Base-by-base conservation (phyloP, 2,113 vertebrate species). In the Prochilodus magdalenae region DNA sequence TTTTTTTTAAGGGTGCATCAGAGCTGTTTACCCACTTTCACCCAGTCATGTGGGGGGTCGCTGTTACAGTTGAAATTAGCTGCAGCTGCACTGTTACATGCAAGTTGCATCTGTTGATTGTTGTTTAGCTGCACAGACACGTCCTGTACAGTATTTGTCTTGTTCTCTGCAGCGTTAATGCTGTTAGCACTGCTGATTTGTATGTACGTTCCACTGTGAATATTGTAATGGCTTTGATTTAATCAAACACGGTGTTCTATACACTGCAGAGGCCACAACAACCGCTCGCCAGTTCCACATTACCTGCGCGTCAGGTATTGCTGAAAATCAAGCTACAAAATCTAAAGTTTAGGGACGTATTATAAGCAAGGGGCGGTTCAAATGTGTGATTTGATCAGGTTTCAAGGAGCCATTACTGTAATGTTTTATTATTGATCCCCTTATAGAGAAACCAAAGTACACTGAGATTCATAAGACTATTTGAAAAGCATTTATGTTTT, bases 361-460 rank as follows among this genome's bases (percentile, higher is more conserved):
- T 20, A 8, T 16, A 15, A 30, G 15, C 14, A 16, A 8, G 16
- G 8, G 26, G 27, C 15, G 14, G 27, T 22, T 65, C 15, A 18
- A 2, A 6, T 30, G 22, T 67, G 30, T 1, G 26, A n/a, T 70
- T 70, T n/a, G 22, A 67, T 11, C 20, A 36, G 30, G 33, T n/a
- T 67, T 36, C 33, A 14, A 66, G 62, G 29, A 20, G 30, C 5
- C 14, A 36, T 33, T 36, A 20, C 24, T 27, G 74, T 76, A 22
- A 62, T 47, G 5, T 20, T 77, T 55, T 62, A 60, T 18, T 47
- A 40, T 2, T 4, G 11, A 12, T 66, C 10, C 40, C 11, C 5
- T 3, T 33, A 44, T 77, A 26, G 47, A 15, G 29, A 53, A 44
- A 75, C 33, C 55, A 75, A 60, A 75, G 73, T 40, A 59, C 10